phyloP scores from a whole-genome alignment of 1,140 invertebrate genomes.

The roundworm (Caenorhabditis elegans) region DNA sequence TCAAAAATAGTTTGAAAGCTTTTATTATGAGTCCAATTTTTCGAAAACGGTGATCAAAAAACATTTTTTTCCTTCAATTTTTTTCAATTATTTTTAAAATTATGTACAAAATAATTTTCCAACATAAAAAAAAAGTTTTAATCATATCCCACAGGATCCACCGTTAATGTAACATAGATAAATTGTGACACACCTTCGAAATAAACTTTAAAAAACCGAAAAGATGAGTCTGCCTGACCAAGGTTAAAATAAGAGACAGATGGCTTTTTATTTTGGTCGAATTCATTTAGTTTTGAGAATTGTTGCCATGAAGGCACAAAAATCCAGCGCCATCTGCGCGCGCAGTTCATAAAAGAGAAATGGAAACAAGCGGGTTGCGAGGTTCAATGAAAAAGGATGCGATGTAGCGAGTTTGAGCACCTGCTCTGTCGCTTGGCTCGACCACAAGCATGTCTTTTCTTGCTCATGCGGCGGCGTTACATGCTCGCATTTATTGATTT shows the following conservation, averaged over 20 bases:
- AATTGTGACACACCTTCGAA: neutral
- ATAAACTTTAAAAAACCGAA: neutral
- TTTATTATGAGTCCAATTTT: too few species aligned
- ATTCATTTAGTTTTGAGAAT: neutral
- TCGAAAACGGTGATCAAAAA: too few species aligned
- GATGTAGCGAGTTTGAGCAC: slow-evolving; percentile 24
- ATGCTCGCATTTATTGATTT: slow-evolving; percentile 27
- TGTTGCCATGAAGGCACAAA: too few species aligned
- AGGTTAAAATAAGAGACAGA: neutral
- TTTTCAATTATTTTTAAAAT: too few species aligned
- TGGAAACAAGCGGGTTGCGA: neutral
- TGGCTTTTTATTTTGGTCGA: neutral
- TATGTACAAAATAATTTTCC: neutral
- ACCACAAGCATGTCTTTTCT: slow-evolving; percentile 29
- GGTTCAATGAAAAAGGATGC: slow-evolving; percentile 25
- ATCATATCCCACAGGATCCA: too few species aligned
- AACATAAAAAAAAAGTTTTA: neutral
- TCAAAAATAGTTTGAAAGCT: too few species aligned
- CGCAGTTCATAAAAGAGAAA: neutral
- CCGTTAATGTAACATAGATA: too few species aligned
- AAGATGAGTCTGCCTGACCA: too few species aligned
- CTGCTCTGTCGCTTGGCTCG: neutral
- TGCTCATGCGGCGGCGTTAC: slow-evolving; percentile 6
- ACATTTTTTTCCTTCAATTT: too few species aligned
- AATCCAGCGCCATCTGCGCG: neutral